phyloP scores from a whole-genome alignment of 1,140 invertebrate species.

The Galendromus occidentalis region DNA sequence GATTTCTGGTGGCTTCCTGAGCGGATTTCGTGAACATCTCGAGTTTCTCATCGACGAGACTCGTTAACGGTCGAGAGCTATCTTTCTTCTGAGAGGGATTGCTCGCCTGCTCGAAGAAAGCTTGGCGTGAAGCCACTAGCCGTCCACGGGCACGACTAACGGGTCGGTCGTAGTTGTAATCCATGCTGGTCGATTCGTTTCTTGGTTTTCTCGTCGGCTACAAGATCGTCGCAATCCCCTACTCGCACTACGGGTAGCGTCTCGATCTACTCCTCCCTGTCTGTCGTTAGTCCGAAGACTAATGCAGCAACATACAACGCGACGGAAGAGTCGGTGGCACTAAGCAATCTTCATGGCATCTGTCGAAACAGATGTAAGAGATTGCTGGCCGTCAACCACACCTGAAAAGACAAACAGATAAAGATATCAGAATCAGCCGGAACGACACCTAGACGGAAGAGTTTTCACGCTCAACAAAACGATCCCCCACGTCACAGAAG shows the following conservation, averaged over 20 bases:
- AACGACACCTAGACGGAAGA: too few species aligned
- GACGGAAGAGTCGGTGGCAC: neutral
- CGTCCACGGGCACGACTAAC: neutral
- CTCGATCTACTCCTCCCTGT: neutral
- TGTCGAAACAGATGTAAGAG: conserved; percentile 1
- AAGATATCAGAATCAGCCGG: too few species aligned
- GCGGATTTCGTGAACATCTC: neutral
- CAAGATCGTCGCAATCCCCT: too few species aligned
- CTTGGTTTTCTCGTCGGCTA: neutral
- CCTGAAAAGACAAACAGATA: too few species aligned
- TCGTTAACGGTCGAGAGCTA: neutral
- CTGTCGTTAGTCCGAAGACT: neutral
- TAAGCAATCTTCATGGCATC: conserved; percentile 11
- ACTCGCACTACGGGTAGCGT: too few species aligned
- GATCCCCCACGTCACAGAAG: too few species aligned
- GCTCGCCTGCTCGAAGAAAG: neutral
- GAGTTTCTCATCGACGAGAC: conserved; percentile 6
- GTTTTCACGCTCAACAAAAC: too few species aligned
- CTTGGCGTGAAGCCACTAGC: neutral
- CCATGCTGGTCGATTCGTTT: neutral
- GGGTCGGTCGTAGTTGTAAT: neutral
- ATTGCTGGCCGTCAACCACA: neutral
- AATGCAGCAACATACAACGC: neutral
- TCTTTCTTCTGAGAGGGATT: neutral
- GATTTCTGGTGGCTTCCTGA: conserved; percentile 2